Evolutionary conservation across 2,113 vertebrate species (phyloP), one percentile per base, ranked within the genome.

Genomic region (Antechinus stuartii): DNA sequence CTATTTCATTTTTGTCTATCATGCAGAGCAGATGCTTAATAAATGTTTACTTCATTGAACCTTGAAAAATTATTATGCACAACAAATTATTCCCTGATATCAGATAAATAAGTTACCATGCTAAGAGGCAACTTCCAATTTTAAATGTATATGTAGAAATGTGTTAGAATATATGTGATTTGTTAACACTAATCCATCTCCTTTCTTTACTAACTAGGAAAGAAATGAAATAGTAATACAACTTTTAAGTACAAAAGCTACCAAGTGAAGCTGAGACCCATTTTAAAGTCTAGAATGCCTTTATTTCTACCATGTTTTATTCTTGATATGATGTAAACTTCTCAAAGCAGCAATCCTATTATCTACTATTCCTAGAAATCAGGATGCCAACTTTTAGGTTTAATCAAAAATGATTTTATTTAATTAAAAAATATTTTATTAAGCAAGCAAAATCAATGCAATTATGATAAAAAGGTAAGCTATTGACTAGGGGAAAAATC

Each of bases 201-300:
- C 16, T 90, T 90, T 92, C 25, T 76, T 93, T 96, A 91, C 94
- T 57, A 93, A 94, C 35, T 91, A 94, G 90, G 52, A 89, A 92
- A 61, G 56, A 91, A 91, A 47, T 55, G 94, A 94, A 96, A 95
- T 47, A n/a, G 19, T 26, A 94, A 92, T 91, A 95, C 1, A 55
- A 16, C 30, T 53, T 93, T 92, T 57, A 95, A 50, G 54, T 93
- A 89, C n/a, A 57, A 57, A 57, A 57, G 56, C 8, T 94, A 22
- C 50, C 94, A 92, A 94, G 53, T 95, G 95, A 91, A 57, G 56
- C 25, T 54, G 2, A 49, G 90, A 92, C 35, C 92, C 24, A 54
- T 56, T 57, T 57, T 57, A 22, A 94, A 94, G 95, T 54, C 68
- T 54, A 2, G 12, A 53, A 92, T 46, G 25, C 30, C 95, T 96